Percentiles rank a stretch among this genome's conserved stretches.
These are phyloP conservation scores for Agrilus mali DNA, from an alignment of 2,888 invertebrate genomes.

Conservation along the genomic window DNA sequence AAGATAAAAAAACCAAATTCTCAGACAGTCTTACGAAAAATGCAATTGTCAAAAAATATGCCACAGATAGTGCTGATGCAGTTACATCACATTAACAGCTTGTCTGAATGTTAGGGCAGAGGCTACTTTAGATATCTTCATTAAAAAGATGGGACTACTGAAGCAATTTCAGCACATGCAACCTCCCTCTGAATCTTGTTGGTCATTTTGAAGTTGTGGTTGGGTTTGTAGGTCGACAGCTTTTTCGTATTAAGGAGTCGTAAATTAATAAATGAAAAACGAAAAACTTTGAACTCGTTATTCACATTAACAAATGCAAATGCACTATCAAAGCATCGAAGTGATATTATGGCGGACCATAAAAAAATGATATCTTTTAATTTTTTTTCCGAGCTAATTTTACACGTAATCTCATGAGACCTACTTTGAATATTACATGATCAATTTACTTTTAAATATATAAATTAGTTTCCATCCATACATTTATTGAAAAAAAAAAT, in stretches of 20 bases:
- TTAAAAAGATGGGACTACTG: conserved; percentile 15
- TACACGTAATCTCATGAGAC: too few relatives aligned
- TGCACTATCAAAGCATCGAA: neutral
- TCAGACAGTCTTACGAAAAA: too few relatives aligned
- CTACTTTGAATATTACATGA: too few relatives aligned
- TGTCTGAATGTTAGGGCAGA: conserved; percentile 10
- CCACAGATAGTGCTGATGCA: too few relatives aligned
- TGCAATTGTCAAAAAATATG: too few relatives aligned
- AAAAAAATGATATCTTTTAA: too few relatives aligned
- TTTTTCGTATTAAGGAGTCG: conserved; percentile 27
- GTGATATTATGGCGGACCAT: neutral
- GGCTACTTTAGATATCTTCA: conserved; percentile 23
- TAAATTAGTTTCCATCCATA: too few relatives aligned
- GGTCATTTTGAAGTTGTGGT: conserved; percentile 65
- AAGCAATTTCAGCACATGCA: conserved; percentile 60
- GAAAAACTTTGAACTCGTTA: neutral
- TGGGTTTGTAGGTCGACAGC: conserved; percentile 77
- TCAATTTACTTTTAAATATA: too few relatives aligned
- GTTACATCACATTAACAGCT: too few relatives aligned
- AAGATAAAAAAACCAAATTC: too few relatives aligned
- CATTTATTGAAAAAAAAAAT: too few relatives aligned
- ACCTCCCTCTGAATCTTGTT: conserved; percentile 67
- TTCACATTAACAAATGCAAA: neutral
- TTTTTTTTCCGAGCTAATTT: too few relatives aligned
- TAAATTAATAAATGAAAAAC: neutral